Evolutionary conservation across 2,888 invertebrate species (phyloP).

Genomic region (Dichetophora obliterata): DNA sequence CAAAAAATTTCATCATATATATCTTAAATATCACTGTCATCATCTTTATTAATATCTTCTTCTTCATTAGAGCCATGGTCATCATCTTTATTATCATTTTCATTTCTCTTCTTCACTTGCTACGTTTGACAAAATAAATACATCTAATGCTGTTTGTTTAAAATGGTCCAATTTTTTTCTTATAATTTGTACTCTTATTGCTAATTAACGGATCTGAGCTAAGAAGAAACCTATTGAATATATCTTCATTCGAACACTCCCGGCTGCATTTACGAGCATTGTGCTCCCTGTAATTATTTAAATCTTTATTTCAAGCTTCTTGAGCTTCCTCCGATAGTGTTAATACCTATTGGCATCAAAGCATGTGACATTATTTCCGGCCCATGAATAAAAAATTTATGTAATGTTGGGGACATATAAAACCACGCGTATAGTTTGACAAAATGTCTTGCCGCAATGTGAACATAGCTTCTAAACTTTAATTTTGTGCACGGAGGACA

Average conservation of each 20-base stretch:
- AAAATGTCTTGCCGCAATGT: slow-evolving; percentile 9
- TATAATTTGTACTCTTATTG: no score
- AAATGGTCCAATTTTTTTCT: no score
- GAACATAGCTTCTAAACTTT: background rate
- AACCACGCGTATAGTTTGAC: slow-evolving; percentile 14
- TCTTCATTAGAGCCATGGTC: no score
- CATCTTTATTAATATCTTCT: no score
- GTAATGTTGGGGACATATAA: background rate
- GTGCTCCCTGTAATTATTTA: background rate
- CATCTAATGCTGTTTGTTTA: no score
- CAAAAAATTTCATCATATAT: no score
- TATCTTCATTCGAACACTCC: background rate
- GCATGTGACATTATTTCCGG: slow-evolving; percentile 2
- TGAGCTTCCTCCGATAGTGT: slow-evolving; percentile 21
- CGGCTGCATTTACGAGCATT: slow-evolving; percentile 22
- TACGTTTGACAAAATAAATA: no score
- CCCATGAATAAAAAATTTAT: background rate
- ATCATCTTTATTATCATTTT: no score
- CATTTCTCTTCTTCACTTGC: no score
- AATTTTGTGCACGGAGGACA: slow-evolving; percentile 11
- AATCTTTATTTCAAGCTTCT: background rate
- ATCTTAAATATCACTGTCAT: no score
- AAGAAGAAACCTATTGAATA: background rate
- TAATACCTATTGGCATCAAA: slow-evolving; percentile 20
- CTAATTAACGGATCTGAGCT: background rate